Evolutionary conservation across 2,888 invertebrate genomes (phyloP).

Genomic region (Pandemis cinnamomeana): DNA sequence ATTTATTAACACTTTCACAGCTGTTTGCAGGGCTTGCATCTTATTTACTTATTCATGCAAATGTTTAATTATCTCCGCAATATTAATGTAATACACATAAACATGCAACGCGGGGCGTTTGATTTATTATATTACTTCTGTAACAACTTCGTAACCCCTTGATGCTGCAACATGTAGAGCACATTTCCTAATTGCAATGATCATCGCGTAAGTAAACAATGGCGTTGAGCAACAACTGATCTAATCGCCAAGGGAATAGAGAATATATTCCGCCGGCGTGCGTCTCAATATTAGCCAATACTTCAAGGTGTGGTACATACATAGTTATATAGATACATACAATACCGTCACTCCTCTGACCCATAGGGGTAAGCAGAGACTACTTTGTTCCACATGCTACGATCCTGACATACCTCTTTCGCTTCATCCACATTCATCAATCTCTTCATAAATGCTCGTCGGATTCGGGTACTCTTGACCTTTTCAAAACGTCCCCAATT

Average conservation of each 20-base stretch:
- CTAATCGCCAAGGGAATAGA: slow-evolving; percentile 18
- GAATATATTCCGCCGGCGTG: neutral
- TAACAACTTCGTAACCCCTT: neutral
- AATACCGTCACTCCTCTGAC: too few species aligned
- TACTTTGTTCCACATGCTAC: too few species aligned
- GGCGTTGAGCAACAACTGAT: slow-evolving; percentile 10
- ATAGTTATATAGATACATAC: too few species aligned
- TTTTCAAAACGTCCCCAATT: too few species aligned
- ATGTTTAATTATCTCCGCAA: neutral
- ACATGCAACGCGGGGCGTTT: neutral
- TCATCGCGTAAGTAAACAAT: slow-evolving; percentile 14
- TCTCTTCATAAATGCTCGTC: too few species aligned
- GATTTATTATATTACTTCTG: neutral
- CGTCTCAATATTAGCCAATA: neutral
- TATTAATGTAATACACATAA: neutral
- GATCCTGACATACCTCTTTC: too few species aligned
- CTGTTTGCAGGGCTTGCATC: neutral
- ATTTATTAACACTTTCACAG: neutral
- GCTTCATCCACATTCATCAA: too few species aligned
- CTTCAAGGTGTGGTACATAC: neutral
- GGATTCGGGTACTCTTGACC: too few species aligned
- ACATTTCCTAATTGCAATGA: slow-evolving; percentile 14
- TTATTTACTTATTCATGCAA: neutral
- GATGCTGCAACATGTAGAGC: slow-evolving; percentile 11
- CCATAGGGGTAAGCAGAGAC: too few species aligned